Base-by-base conservation (phyloP, 2,888 invertebrate genomes). In the Spilarctia lutea region DNA sequence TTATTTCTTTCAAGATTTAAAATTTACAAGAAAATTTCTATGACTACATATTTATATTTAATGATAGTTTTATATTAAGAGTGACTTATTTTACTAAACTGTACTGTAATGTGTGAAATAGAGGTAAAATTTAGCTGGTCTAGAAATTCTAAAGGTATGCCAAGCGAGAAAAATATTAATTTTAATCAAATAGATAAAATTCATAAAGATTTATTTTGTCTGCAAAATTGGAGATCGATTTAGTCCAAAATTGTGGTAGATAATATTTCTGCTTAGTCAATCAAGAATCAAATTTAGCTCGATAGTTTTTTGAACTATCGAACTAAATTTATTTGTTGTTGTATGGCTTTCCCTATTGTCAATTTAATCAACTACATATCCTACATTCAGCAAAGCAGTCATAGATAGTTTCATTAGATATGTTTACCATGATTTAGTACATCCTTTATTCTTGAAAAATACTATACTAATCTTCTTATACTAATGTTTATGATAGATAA, bases 11-110 rank as follows among this genome's bases (percentile, higher is more conserved):
- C 13, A 39, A 20, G 4, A 30, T 45, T 11, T 30, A 42, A n/a
- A n/a, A 66, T 70, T 56, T 60, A 74, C 65, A 69, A n/a, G 33
- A 63, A 48, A 73, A 68, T 35, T 35, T 33, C 35, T 63, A 65
- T 10, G 4, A 56, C 20, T 72, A 67, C 39, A 1, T 72, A 67
- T 42, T 65, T 30, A 39, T 42, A 56, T 42, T 56, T n/a, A 72
- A 30, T n/a, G 18, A 48, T 68, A 69, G 33, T 27, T 33, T 60
- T 60, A 72, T 10, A 56, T 18, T 60, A 60, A 60, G 39, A 39
- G 13, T 24, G 33, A 68, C 20, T 66, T 66, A 65, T 65, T 2
- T 66, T 39, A 66, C 4, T 39, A 65, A n/a, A 24, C n/a, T 65
- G 72, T 66, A 66, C 48, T 65, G 48, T 66, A n/a, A 18, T 52